Conservation (phyloP, 2,888 invertebrate species). For the Macaria liturata region DNA sequence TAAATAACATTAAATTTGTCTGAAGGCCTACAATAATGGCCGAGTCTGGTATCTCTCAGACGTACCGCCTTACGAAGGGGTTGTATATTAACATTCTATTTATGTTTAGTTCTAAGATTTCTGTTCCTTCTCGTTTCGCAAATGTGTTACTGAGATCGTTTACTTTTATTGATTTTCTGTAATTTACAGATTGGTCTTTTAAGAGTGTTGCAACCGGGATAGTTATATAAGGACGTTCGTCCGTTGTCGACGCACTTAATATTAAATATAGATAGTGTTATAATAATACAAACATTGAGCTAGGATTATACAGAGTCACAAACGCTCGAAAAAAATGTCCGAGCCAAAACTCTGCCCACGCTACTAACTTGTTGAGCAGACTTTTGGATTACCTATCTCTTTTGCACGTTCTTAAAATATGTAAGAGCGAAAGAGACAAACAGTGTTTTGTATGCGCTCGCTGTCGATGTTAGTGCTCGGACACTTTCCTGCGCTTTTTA, state of each 20-base stretch:
- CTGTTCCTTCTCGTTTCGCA: slow-evolving; percentile 18
- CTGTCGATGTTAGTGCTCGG: too few relatives aligned
- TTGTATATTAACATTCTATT: slow-evolving; percentile 35
- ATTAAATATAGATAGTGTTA: slow-evolving; percentile 48
- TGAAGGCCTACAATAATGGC: slow-evolving; percentile 15
- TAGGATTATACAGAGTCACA: too few relatives aligned
- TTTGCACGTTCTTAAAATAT: too few relatives aligned
- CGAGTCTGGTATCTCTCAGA: background rate
- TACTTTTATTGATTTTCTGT: slow-evolving; percentile 38
- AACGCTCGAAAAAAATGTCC: too few relatives aligned
- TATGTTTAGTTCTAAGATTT: slow-evolving; percentile 32
- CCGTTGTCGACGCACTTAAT: slow-evolving; percentile 48
- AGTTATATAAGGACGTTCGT: slow-evolving; percentile 62
- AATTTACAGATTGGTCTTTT: slow-evolving; percentile 82
- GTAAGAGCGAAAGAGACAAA: too few relatives aligned
- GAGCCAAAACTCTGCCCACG: too few relatives aligned
- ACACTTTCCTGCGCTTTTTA: too few relatives aligned
- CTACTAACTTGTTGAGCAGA: too few relatives aligned
- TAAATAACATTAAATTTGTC: slow-evolving; percentile 1
- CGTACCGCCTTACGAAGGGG: slow-evolving; percentile 21
- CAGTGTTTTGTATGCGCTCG: too few relatives aligned
- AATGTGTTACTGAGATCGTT: slow-evolving; percentile 20
- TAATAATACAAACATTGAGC: slow-evolving; percentile 24
- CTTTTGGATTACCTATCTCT: too few relatives aligned
- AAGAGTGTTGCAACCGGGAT: slow-evolving; percentile 78